Conservation (phyloP, 2,888 invertebrate genomes). For the Leptarthrus brevirostris region DNA sequence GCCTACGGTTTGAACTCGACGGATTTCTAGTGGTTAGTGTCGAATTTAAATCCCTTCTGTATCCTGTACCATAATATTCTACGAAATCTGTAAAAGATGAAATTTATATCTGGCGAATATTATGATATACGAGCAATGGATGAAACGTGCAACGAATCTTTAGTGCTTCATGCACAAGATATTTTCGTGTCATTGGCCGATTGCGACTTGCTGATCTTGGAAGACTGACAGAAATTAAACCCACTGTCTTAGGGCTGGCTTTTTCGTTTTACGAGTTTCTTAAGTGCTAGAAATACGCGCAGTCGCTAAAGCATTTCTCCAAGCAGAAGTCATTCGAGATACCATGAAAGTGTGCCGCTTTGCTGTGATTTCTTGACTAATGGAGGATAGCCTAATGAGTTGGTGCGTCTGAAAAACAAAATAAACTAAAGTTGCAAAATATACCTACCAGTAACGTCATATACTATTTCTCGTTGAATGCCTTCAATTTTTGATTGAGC, state of each 20-base stretch:
- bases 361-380: constrained; percentile 25
- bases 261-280: neutral
- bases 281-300: constrained; percentile 28
- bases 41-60: neutral
- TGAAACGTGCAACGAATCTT: neutral
- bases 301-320: constrained; percentile 19
- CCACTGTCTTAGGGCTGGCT: neutral
- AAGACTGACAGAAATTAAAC: neutral
- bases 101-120: constrained; percentile 32
- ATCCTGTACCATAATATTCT: neutral
- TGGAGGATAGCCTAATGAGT: too few relatives aligned
- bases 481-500: too few relatives aligned
- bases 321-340: constrained; percentile 8
- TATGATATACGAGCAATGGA: constrained; percentile 10
- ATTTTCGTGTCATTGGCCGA: constrained; percentile 36
- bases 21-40: neutral
- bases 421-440: too few relatives aligned
- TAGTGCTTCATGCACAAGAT: neutral
- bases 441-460: too few relatives aligned
- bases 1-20: too few relatives aligned
- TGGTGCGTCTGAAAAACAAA: too few relatives aligned
- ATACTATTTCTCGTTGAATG: too few relatives aligned
- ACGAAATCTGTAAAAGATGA: constrained; percentile 14
- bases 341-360: constrained; percentile 31
- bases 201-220: constrained; percentile 32